Percentiles rank a stretch among this genome's conserved stretches.
Conservation (phyloP, 2,888 invertebrate species). For the Dilophus febrilis region DNA sequence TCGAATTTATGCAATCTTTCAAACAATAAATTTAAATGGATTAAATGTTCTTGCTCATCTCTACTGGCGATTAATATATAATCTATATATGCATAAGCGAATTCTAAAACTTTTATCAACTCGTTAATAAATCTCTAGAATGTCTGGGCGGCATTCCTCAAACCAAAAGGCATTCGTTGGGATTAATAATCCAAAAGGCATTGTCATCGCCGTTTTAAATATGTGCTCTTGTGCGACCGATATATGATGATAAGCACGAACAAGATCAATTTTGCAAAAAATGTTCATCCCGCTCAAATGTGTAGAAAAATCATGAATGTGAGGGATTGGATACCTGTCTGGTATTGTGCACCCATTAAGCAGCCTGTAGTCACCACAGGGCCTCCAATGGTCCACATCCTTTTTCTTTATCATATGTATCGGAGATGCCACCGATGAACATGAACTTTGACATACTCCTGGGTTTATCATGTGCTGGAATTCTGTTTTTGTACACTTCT, state of each 20-base stretch:
- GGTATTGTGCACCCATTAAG: too few relatives aligned
- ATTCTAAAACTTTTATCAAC: conserved; percentile 11
- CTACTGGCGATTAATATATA: conserved; percentile 14
- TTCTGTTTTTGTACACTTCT: not conserved
- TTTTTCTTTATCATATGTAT: too few relatives aligned
- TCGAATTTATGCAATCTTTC: conserved; percentile 11
- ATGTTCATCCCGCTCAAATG: too few relatives aligned
- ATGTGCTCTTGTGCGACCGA: too few relatives aligned
- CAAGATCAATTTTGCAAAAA: too few relatives aligned
- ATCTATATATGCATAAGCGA: conserved; percentile 14
- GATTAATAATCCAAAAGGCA: conserved; percentile 17
- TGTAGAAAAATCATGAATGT: too few relatives aligned
- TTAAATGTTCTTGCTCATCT: conserved; percentile 9
- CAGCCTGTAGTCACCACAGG: too few relatives aligned
- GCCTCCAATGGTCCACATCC: too few relatives aligned
- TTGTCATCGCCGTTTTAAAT: too few relatives aligned
- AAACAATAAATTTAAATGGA: conserved; percentile 10
- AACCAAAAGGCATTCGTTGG: not conserved
- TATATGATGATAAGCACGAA: too few relatives aligned
- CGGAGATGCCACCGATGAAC: not conserved
- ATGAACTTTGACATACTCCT: too few relatives aligned
- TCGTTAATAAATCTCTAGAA: conserved; percentile 19
- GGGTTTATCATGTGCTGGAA: not conserved
- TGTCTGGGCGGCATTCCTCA: conserved; percentile 18
- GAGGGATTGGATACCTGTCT: too few relatives aligned